Percentiles rank a stretch among this genome's conserved stretches.
Evolutionary conservation across 2,888 invertebrate genomes (phyloP).

Genomic region (Scaptomyza tumidula): DNA sequence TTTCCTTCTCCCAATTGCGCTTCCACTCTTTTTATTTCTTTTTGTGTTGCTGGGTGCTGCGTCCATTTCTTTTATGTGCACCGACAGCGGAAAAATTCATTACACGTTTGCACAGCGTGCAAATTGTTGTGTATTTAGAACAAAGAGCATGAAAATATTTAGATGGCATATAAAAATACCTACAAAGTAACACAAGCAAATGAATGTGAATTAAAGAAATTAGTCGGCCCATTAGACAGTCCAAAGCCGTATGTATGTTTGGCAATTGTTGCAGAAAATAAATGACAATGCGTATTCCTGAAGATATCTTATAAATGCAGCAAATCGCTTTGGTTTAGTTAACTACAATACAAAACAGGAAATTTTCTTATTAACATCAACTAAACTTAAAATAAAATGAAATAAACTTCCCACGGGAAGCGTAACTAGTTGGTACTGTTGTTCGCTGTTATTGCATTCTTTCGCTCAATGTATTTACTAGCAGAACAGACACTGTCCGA

Average conservation of each 20-base stretch:
- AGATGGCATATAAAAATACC: conserved; percentile 32
- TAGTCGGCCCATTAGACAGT: conserved; percentile 28
- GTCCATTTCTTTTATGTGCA: conserved; percentile 68
- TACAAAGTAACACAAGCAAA: conserved; percentile 13
- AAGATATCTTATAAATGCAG: not conserved
- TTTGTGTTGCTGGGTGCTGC: conserved; percentile 47
- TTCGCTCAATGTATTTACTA: conserved; percentile 59
- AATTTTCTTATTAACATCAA: not conserved
- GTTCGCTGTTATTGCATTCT: conserved; percentile 68
- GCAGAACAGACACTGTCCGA: conserved; percentile 23
- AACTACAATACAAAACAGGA: not conserved
- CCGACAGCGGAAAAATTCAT: conserved; percentile 76
- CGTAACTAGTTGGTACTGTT: conserved; percentile 35
- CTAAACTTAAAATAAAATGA: not conserved
- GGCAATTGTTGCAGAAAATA: not conserved
- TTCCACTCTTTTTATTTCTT: conserved; percentile 17
- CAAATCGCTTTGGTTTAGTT: not conserved
- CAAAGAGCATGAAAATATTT: conserved; percentile 60
- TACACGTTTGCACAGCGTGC: conserved; percentile 70
- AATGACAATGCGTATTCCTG: conserved; percentile 13
- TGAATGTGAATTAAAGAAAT: conserved; percentile 36
- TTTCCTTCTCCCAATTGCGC: conserved; percentile 4
- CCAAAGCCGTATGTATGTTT: conserved; percentile 6
- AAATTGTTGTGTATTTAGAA: conserved; percentile 62
- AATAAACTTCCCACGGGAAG: not conserved